Percentiles rank a stretch among this genome's conserved stretches.
These are phyloP conservation scores for Nycticebus coucang DNA, from an alignment of 2,113 vertebrate genomes.

Conservation along the genomic window DNA sequence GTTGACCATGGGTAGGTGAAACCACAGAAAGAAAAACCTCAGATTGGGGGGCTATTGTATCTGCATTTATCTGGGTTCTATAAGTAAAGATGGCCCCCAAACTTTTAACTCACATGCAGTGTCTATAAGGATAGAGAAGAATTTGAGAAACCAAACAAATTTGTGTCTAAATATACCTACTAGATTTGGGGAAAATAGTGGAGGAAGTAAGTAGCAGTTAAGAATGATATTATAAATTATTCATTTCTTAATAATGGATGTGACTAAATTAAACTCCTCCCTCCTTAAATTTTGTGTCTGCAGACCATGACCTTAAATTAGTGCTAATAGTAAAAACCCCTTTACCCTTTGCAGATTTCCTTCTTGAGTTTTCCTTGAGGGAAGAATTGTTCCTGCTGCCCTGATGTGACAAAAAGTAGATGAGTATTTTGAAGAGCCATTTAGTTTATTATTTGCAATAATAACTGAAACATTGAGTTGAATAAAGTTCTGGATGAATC, in stretches of 20 bases:
- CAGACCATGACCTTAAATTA: background rate
- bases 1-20: background rate
- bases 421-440: background rate
- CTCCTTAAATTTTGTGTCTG: background rate
- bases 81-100: background rate
- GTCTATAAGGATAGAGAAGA: background rate
- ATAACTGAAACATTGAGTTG: conserved; percentile 32
- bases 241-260: background rate
- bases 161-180: background rate
- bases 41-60: background rate
- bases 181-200: background rate
- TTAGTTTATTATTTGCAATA: conserved; percentile 48
- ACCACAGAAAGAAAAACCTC: background rate
- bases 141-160: background rate
- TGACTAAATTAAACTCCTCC: background rate
- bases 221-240: background rate
- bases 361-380: background rate
- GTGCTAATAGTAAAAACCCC: background rate
- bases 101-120: background rate
- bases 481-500: conserved; percentile 41
- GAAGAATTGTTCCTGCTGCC: background rate
- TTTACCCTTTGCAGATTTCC: background rate
- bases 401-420: background rate
- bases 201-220: background rate
- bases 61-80: background rate